These are phyloP conservation scores for Heterocephalus glaber DNA, from an alignment of 2,113 vertebrate genomes.

Conservation along the genomic window DNA sequence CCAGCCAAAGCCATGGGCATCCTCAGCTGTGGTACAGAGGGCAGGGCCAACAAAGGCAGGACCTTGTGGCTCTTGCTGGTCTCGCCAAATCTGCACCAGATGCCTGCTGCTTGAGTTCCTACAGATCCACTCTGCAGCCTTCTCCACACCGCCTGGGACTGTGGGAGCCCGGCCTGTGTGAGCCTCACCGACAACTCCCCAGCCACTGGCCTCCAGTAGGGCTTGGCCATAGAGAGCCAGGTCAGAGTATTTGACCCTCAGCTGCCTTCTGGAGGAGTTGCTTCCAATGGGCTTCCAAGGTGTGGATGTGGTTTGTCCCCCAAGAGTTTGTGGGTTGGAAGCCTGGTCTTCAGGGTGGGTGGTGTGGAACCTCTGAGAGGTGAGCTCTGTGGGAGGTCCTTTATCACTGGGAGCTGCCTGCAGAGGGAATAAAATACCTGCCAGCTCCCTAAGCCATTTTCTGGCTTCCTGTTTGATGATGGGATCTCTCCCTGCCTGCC, in stretches of 20 bases:
- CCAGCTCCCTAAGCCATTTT: background rate
- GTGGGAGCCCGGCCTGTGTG: background rate
- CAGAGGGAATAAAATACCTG: background rate
- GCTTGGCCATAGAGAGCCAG: background rate
- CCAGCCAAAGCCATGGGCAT: background rate
- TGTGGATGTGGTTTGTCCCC: background rate
- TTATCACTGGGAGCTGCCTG: background rate
- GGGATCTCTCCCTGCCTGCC: background rate
- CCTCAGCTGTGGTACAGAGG: background rate
- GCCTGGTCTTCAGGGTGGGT: background rate
- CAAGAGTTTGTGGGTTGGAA: background rate
- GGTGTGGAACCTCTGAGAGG: background rate
- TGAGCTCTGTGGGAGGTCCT: background rate
- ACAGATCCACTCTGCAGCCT: no score
- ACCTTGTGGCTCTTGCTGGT: rapidly evolving
- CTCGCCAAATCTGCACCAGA: background rate
- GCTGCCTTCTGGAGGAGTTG: background rate
- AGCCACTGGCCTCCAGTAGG: background rate
- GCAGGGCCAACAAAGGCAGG: background rate
- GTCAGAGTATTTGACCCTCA: background rate
- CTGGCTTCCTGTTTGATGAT: background rate
- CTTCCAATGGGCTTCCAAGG: background rate
- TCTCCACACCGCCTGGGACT: background rate
- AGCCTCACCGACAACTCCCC: background rate
- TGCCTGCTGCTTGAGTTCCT: no score